Conservation (phyloP, 2,888 invertebrate species). For the Chloromyia formosa region DNA sequence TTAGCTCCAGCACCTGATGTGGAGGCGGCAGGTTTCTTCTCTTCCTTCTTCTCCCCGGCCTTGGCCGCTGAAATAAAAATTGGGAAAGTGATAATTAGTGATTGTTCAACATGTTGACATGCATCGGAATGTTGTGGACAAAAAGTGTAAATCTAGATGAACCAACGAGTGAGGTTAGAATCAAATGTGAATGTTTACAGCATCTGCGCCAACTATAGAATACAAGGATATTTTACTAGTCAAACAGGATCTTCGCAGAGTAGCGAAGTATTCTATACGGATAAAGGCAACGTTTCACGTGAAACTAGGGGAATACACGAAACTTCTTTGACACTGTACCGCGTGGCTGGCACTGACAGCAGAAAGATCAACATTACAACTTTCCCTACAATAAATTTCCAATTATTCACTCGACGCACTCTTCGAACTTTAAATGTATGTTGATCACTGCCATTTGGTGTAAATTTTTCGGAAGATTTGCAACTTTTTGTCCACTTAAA, state of each 20-base stretch:
- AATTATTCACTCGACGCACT: neutral
- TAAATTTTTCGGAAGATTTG: slow-evolving; percentile 1
- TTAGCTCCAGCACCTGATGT: slow-evolving; percentile 43
- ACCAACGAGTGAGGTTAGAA: neutral
- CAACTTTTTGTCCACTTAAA: slow-evolving; percentile 47
- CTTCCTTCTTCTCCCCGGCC: slow-evolving; percentile 69
- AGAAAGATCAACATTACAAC: neutral
- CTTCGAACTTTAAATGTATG: neutral
- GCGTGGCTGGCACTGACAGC: slow-evolving; percentile 23
- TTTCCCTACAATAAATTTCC: neutral
- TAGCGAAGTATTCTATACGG: no score
- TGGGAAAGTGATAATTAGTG: neutral
- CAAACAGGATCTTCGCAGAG: neutral
- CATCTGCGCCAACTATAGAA: neutral
- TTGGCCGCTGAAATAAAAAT: slow-evolving; percentile 65
- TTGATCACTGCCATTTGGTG: neutral
- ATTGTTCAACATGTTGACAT: neutral
- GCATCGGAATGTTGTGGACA: neutral
- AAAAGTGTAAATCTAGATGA: neutral
- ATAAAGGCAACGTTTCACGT: no score
- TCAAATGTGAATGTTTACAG: neutral
- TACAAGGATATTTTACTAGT: neutral
- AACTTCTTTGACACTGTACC: slow-evolving; percentile 17
- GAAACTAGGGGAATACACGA: neutral
- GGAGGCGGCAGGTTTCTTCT: slow-evolving; percentile 54